phyloP scores from a whole-genome alignment of 2,888 invertebrate species.

The Yponomeuta sedellus region DNA sequence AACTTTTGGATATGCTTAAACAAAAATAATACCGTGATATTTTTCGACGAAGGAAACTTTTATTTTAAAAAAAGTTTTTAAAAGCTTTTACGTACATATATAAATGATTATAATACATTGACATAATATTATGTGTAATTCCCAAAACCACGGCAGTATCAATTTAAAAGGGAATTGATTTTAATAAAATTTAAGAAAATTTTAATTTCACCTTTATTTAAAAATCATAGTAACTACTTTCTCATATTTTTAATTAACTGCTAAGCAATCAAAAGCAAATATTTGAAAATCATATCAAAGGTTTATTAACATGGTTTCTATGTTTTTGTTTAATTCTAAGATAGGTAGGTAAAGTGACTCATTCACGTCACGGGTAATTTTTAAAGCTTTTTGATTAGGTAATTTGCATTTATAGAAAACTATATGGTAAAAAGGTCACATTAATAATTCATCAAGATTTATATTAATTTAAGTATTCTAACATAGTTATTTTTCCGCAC shows the following conservation, averaged over 20 bases:
- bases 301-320: neutral
- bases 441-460: neutral
- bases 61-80: neutral
- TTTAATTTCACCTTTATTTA: neutral
- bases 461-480: neutral
- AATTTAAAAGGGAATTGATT: slow-evolving; percentile 2
- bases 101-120: slow-evolving; percentile 1
- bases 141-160: neutral
- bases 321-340: neutral
- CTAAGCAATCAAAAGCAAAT: slow-evolving; percentile 25
- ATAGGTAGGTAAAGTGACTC: neutral
- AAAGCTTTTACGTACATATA: slow-evolving; percentile 1
- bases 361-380: neutral
- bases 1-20: slow-evolving; percentile 56
- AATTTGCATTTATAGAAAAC: slow-evolving; percentile 3
- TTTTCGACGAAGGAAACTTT: slow-evolving; percentile 39
- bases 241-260: neutral
- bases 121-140: neutral
- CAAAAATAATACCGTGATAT: slow-evolving; percentile 34
- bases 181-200: neutral
- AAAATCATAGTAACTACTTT: neutral
- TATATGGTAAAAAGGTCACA: neutral
- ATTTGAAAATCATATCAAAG: slow-evolving; percentile 44
- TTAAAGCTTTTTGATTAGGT: neutral
- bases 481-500: too few species aligned